Evolutionary conservation across 2,797 vertebrate species (phyloP), one percentile per base, ranked within the genome.

Genomic region (Etheostoma nigrum): DNA sequence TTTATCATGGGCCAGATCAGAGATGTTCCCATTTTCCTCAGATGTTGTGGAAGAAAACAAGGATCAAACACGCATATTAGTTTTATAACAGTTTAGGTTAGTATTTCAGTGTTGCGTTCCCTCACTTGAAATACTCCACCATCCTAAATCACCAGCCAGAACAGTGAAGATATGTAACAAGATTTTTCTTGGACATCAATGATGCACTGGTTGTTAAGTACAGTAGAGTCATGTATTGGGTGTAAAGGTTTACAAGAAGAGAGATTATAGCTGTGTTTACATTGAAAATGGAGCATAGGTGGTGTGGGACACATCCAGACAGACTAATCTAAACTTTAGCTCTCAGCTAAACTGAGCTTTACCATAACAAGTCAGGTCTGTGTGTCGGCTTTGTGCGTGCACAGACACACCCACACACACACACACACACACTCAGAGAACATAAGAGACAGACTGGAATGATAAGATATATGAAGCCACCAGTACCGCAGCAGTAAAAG

Each of bases 391-490:
- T 63, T 64, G 51, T 62, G 25, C 25, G 18, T 2, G 3, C 30
- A 19, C 54, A n/a, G 47, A 14, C 36, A 25, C 45, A 42, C 49
- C 19, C 30, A 65, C 36, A 52, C 64, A 57, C 54, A 86, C 45
- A 57, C 52, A 54, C n/a, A 73, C 48, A 72, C 45, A 69, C 5
- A 30, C 13, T 52, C 23, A 40, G 5, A 79, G 40, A 74, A 14
- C 16, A 58, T 65, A 45, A 67, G 58, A 74, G 78, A 72, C 61
- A 63, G 58, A 60, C 63, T 74, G 86, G 76, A 83, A 79, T 73
- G 79, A 89, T 83, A 84, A 90, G 74, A 90, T 83, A 71, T 60
- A 90, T 44, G 67, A 81, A 78, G 68, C 74, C 25, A 79, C 64
- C 47, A 42, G 76, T 58, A 58, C 80, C 4, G 72, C 74, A 76